phyloP scores from a whole-genome alignment of 2,113 vertebrate genomes.

The Xyliphius kryptos region DNA sequence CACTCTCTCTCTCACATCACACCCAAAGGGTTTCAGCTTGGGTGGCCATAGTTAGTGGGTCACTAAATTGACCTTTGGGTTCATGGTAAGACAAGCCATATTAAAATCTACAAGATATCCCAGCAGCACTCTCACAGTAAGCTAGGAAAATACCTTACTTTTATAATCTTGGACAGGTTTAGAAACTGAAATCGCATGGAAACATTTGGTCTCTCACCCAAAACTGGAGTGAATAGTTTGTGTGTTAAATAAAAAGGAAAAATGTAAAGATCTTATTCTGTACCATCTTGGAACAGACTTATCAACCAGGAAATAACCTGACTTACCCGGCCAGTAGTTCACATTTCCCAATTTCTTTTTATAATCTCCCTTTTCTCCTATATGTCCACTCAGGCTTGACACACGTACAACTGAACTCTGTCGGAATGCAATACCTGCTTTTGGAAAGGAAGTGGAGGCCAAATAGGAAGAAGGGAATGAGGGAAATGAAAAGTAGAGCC shows the following conservation, averaged over 20 bases:
- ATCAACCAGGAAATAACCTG: slow-evolving; percentile 57
- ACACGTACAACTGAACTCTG: slow-evolving; percentile 56
- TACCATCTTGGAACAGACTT: slow-evolving; percentile 56
- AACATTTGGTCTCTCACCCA: no score
- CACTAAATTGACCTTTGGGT: no score
- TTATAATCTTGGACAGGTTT: no score
- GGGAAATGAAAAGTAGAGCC: slow-evolving; percentile 46
- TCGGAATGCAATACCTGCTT: slow-evolving; percentile 58
- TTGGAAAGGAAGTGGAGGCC: slow-evolving; percentile 40
- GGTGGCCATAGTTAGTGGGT: no score
- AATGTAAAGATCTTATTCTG: slow-evolving; percentile 52
- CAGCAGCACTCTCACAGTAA: no score
- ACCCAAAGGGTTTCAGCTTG: no score
- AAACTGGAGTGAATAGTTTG: no score
- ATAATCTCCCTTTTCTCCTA: slow-evolving; percentile 54
- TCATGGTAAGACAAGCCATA: no score
- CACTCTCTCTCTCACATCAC: no score
- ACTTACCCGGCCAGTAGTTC: slow-evolving; percentile 56
- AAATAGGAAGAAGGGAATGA: neutral
- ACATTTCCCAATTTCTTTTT: slow-evolving; percentile 56
- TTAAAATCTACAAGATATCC: no score
- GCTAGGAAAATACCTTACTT: no score
- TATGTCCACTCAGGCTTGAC: slow-evolving; percentile 58
- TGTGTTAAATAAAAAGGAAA: slow-evolving; percentile 46
- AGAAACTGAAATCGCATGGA: no score